These are phyloP conservation scores for Botia kubotai DNA, from an alignment of 2,797 vertebrate species.

Conservation along the genomic window DNA sequence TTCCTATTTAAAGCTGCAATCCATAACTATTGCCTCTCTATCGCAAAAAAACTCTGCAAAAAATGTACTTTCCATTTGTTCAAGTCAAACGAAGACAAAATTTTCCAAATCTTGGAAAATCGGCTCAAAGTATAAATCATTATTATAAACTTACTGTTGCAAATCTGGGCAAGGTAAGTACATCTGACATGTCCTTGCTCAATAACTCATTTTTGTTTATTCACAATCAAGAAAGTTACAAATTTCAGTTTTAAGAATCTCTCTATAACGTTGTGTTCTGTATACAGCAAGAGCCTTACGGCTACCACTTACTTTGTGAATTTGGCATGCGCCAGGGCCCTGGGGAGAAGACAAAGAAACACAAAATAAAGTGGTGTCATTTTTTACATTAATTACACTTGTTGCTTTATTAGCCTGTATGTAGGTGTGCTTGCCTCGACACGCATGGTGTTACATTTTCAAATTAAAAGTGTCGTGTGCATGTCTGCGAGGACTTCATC, in stretches of 20 bases:
- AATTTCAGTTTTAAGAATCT: background rate
- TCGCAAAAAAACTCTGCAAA: too few species aligned
- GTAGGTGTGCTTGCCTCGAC: conserved; percentile 11
- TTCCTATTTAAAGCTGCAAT: too few species aligned
- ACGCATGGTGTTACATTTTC: conserved; percentile 17
- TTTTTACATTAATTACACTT: conserved; percentile 31
- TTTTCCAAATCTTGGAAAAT: too few species aligned
- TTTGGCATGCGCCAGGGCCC: conserved; percentile 96
- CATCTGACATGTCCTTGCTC: too few species aligned
- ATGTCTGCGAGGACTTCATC: conserved; percentile 20
- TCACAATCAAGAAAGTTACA: too few species aligned
- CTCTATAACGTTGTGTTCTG: background rate
- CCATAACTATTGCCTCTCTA: too few species aligned
- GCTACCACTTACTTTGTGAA: conserved; percentile 95
- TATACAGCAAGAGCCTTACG: background rate
- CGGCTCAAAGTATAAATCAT: too few species aligned
- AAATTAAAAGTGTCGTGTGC: conserved; percentile 24
- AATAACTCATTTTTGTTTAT: too few species aligned
- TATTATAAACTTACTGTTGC: too few species aligned
- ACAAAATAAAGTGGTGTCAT: background rate
- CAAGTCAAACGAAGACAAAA: too few species aligned
- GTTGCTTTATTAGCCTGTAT: conserved; percentile 14
- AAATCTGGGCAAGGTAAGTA: too few species aligned
- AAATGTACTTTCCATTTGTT: too few species aligned
- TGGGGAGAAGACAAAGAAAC: conserved; percentile 66